Base-by-base conservation (phyloP, 1,140 invertebrate species). In the Diabrotica undecimpunctata region DNA sequence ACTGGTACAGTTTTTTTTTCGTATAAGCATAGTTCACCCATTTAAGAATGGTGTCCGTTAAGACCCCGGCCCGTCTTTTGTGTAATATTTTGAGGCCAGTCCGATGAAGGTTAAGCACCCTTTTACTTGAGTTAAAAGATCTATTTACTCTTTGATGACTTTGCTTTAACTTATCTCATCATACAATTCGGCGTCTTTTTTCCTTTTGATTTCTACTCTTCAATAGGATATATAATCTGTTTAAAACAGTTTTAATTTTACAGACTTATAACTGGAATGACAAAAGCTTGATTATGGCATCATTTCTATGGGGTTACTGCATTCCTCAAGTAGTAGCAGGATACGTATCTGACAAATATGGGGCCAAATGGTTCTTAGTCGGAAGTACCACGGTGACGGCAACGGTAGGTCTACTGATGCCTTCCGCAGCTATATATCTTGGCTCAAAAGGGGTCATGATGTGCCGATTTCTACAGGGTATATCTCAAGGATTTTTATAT, bases 241-340 rank as follows among this genome's bases (percentile, higher is more conserved):
- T 57, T 46, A 4, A 25, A 25, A 46, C 55, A 41, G 37, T 54
- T 25, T 6, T n/a, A 60, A n/a, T 54, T 66, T 66, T 61, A 62
- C 66, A 72, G 72, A 71, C 64, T 0, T 75, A 68, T 60, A 58
- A 72, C n/a, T 86, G 87, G 72, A 79, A 63, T 46, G 79, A 55
- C 64, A 75, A 85, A 69, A 82, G 82, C 7, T 46, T 83, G 3
- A 82, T 87, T 37, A 71, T 89, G 2, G 84, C 84, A 12, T 84
- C 88, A 2, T 90, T 90, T 66, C 90, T 89, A 66, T 87, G 84
- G 84, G 83, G 83, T 11, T 84, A 84, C 62, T 77, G 83, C 2
- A 56, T 81, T 0, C 81, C 84, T 7, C 77, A 78, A 78, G 81
- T 93, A 5, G 85, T 88, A 0, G 89, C 85, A 0, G 90, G 90